Conservation (phyloP, 2,113 vertebrate genomes). For the Jaculus jaculus region DNA sequence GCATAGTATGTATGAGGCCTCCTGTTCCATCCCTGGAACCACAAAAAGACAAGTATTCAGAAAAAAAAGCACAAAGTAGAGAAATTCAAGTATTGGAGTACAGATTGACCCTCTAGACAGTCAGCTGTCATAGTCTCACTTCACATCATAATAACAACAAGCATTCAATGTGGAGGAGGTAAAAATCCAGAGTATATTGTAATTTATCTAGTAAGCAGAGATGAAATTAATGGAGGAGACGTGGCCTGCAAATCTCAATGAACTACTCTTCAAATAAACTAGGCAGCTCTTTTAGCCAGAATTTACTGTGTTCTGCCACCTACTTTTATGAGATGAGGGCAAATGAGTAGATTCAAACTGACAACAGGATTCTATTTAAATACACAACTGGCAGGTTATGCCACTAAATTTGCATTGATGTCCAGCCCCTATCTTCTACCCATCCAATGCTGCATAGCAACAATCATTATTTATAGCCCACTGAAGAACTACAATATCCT, state of each 20-base stretch:
- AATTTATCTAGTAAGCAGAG: constrained; percentile 39
- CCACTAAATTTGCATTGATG: constrained; percentile 9
- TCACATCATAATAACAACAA: background rate
- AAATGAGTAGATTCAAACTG: constrained; percentile 43
- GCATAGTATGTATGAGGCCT: background rate
- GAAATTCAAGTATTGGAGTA: background rate
- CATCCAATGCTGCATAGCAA: background rate
- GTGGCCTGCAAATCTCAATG: constrained; percentile 30
- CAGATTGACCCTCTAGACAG: constrained; percentile 23
- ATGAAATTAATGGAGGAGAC: background rate
- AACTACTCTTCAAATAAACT: background rate
- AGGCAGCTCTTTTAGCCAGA: background rate
- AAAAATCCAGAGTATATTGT: constrained; percentile 33
- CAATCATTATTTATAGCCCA: constrained; percentile 7
- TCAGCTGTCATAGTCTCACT: background rate
- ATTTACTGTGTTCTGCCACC: background rate
- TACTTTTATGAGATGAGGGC: constrained; percentile 32
- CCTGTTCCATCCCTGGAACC: background rate
- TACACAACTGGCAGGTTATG: background rate
- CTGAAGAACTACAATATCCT: background rate
- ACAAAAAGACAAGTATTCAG: background rate
- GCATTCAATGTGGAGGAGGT: background rate
- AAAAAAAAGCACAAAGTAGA: background rate
- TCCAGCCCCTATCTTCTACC: background rate
- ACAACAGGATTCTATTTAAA: constrained; percentile 2